phyloP scores from a whole-genome alignment of 2,113 vertebrate genomes.

The Cryptomyrus ogoouensis region DNA sequence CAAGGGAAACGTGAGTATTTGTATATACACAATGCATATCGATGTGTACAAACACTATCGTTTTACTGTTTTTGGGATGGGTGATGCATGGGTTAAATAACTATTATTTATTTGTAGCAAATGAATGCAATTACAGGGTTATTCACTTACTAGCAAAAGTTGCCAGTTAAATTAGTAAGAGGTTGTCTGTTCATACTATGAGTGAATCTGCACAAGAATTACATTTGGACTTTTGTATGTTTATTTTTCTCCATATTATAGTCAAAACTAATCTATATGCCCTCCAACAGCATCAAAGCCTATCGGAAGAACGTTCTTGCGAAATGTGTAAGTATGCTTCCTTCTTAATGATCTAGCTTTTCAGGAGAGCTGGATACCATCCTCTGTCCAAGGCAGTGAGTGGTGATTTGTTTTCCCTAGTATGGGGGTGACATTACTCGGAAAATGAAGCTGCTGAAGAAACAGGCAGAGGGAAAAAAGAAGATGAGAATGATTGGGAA shows the following conservation, averaged over 20 bases:
- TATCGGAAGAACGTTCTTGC: conserved; percentile 90
- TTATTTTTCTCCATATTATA: not conserved
- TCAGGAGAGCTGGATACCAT: not conserved
- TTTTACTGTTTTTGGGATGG: not conserved
- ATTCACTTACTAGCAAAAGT: not conserved
- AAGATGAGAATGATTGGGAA: conserved; percentile 86
- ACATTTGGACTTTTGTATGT: not conserved
- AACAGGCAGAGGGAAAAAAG: conserved; percentile 89
- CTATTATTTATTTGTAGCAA: not conserved
- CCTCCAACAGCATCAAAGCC: conserved; percentile 77
- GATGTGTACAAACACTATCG: not conserved
- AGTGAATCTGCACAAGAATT: not conserved
- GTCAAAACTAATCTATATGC: not conserved
- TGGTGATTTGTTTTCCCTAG: conserved; percentile 48
- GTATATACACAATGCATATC: not conserved
- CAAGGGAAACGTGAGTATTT: conserved; percentile 84
- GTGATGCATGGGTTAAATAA: not conserved
- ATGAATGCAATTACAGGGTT: not conserved
- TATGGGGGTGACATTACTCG: conserved; percentile 93
- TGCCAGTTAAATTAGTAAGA: not conserved
- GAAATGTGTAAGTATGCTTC: conserved; percentile 84
- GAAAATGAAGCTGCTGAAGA: conserved; percentile 94
- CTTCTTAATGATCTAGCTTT: not conserved
- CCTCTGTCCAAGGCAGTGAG: not conserved
- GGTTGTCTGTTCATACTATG: not conserved